phyloP scores from a whole-genome alignment of 2,888 invertebrate species.

The Pediacus dermestoides region DNA sequence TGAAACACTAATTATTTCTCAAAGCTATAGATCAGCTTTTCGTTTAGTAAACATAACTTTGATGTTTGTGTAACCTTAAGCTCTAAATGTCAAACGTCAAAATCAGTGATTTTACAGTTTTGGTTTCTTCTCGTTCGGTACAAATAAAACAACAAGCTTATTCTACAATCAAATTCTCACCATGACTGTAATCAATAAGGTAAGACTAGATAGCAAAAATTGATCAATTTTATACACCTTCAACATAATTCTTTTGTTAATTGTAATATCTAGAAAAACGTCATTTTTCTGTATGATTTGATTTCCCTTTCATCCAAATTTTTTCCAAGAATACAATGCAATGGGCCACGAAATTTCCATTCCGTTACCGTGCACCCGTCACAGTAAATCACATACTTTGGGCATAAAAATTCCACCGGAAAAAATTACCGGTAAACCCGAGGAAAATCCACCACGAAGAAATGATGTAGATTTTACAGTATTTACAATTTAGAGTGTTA shows the following conservation, averaged over 20 bases:
- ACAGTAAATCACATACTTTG: neutral
- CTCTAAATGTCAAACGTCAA: too few species aligned
- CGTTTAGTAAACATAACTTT: too few species aligned
- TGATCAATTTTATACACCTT: neutral
- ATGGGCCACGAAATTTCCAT: conserved; percentile 28
- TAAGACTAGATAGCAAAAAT: conserved; percentile 14
- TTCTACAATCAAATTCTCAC: too few species aligned
- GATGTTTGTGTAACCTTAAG: too few species aligned
- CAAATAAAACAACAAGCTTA: too few species aligned
- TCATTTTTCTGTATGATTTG: conserved; percentile 4
- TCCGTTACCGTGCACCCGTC: neutral
- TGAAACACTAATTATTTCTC: too few species aligned
- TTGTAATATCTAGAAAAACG: conserved; percentile 9
- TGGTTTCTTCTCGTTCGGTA: too few species aligned
- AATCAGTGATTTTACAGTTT: too few species aligned
- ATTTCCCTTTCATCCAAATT: conserved; percentile 21
- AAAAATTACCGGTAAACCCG: too few species aligned
- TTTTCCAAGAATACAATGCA: conserved; percentile 16
- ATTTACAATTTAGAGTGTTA: neutral
- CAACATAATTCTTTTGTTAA: conserved; percentile 8
- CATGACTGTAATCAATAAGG: conserved; percentile 37
- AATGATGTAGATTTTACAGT: conserved; percentile 3
- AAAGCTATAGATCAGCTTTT: too few species aligned
- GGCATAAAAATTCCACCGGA: conserved; percentile 9
- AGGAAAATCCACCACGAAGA: too few species aligned